Evolutionary conservation across 1,140 invertebrate species (phyloP), one percentile per base, ranked within the genome.

Genomic region (Alviniconcha marisindica): DNA sequence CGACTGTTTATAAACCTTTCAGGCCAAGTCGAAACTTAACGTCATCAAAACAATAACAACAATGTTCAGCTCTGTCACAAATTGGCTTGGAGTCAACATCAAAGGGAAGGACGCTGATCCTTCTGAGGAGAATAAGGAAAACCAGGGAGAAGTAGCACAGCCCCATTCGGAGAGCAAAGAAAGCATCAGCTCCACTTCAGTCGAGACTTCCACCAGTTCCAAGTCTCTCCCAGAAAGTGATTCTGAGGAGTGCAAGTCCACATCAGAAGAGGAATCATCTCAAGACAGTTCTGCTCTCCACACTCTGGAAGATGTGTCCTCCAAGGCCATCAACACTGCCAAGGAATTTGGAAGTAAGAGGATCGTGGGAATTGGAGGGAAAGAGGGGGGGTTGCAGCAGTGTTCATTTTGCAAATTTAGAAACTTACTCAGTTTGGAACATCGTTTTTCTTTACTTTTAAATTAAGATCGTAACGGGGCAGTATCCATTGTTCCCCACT

Each of bases 311-410:
- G 93, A 94, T 82, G 97, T 97, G 90, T 97, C 97, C 86, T 97
- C 96, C 87, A 98, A 98, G 94, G 97, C 97, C 77, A 94, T 98
- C 85, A 97, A 97, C 86, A 96, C 97, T 42, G 97, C 97, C 95
- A 92, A 98, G 96, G 93, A 93, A 86, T 91, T 98, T 92, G 97
- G 97, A 87, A 98, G 96, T 94, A 87, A 89, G 92, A 18, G 44
- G 44, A 48, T n/a, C n/a, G n/a, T n/a, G n/a, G n/a, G n/a, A n/a
- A n/a, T n/a, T n/a, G n/a, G n/a, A n/a, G n/a, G n/a, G n/a, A n/a
- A n/a, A n/a, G n/a, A n/a, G n/a, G n/a, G n/a, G n/a, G n/a, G n/a
- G n/a, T n/a, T n/a, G n/a, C n/a, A n/a, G n/a, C n/a, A n/a, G n/a
- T n/a, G n/a, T n/a, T n/a, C n/a, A n/a, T n/a, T n/a, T n/a, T n/a